Evolutionary conservation across 2,888 invertebrate species (phyloP).

Genomic region (Macaria liturata): DNA sequence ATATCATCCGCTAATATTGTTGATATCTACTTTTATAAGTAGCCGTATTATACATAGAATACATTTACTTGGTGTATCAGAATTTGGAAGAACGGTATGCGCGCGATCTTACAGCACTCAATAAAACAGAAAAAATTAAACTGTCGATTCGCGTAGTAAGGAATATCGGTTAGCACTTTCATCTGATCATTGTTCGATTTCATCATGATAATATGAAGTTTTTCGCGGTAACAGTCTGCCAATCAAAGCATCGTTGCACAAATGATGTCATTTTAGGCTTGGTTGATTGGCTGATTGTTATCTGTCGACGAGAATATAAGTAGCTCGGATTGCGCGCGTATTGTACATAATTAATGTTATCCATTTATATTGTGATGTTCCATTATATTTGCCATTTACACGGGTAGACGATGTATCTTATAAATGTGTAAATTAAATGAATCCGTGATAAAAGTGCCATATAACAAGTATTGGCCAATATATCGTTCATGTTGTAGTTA

Average conservation of each 20-base stretch:
- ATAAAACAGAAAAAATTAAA: no score
- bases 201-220: no score
- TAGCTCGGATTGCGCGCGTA: no score
- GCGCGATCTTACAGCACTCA: no score
- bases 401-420: conserved; percentile 51
- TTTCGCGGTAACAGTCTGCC: conserved; percentile 30
- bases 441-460: conserved; percentile 76
- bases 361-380: conserved; percentile 47
- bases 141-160: no score
- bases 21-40: conserved; percentile 74
- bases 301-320: no score
- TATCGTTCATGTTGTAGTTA: conserved; percentile 46
- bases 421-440: conserved; percentile 50
- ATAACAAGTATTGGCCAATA: conserved; percentile 56
- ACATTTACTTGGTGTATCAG: conserved; percentile 53
- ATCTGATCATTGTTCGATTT: no score
- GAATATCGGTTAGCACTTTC: no score
- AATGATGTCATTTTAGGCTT: no score
- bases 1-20: conserved; percentile 66
- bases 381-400: conserved; percentile 61
- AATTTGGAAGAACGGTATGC: conserved; percentile 29
- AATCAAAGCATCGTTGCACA: no score
- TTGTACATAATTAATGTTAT: conserved; percentile 42
- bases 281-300: no score
- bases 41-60: conserved; percentile 61